A percentile compares a stretch with the other conserved stretches of the same genome.
Conservation (phyloP, 1,140 invertebrate genomes). For the Arctopsyche grandis region DNA sequence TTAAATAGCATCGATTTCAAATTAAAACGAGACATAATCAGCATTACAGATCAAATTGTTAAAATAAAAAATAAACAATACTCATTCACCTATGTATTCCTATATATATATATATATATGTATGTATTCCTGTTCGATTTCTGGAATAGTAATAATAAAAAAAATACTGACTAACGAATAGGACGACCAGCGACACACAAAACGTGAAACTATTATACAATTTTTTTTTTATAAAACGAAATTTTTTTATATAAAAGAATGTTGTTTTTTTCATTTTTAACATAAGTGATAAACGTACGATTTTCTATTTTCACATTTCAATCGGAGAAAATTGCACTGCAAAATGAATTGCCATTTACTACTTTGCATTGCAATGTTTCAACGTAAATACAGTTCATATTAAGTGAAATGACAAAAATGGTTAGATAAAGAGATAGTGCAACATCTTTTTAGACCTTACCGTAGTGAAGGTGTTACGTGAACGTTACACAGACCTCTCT, state of each 20-base stretch:
- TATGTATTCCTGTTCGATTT: background rate
- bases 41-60: slow-evolving; percentile 4
- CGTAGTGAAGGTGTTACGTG: background rate
- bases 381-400: background rate
- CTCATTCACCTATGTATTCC: background rate
- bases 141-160: background rate
- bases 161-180: too few relatives aligned
- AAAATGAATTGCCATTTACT: background rate
- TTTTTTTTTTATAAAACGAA: too few relatives aligned
- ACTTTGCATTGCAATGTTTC: background rate
- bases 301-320: slow-evolving; percentile 20
- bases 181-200: too few relatives aligned
- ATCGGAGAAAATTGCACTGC: background rate
- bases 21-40: background rate
- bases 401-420: background rate
- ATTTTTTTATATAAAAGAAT: too few relatives aligned
- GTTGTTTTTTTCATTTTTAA: too few relatives aligned
- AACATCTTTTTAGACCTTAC: background rate
- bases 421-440: slow-evolving; percentile 6
- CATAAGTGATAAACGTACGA: slow-evolving; percentile 5
- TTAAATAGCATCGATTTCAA: background rate
- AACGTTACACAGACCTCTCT: background rate
- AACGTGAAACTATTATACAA: too few relatives aligned
- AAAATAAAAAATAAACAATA: background rate
- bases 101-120: background rate